Evolutionary conservation across 2,797 vertebrate species (phyloP).

Genomic region (Poeciliopsis presidionis): DNA sequence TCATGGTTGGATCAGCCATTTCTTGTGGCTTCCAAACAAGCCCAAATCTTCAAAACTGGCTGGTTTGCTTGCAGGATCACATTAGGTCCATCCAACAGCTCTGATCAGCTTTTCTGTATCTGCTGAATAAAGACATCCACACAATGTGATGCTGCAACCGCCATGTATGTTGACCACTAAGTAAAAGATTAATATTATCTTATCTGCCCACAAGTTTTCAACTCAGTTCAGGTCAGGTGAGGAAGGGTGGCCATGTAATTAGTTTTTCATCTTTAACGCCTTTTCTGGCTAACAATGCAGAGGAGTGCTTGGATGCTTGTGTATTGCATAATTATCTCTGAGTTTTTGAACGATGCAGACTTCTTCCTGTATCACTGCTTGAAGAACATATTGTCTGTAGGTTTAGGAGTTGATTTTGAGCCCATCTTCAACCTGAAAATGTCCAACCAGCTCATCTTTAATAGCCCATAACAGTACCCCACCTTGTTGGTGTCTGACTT

Average conservation of each 20-base stretch:
- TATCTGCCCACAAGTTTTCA: neutral
- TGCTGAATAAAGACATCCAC: neutral
- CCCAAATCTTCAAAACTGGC: neutral
- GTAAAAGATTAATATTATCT: neutral
- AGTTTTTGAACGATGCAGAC: neutral
- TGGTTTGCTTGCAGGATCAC: neutral
- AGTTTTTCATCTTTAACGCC: neutral
- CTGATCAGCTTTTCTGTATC: neutral
- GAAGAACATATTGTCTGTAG: neutral
- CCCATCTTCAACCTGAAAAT: neutral
- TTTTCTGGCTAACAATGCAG: neutral
- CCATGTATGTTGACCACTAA: neutral
- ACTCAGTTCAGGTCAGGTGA: neutral
- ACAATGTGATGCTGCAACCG: neutral
- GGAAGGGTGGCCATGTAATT: neutral
- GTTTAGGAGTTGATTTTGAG: neutral
- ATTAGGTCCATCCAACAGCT: neutral
- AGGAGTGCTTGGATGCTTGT: neutral
- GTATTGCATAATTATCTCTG: neutral
- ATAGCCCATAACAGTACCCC: neutral
- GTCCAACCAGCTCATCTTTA: neutral
- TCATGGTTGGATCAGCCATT: too few relatives aligned
- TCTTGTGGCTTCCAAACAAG: neutral
- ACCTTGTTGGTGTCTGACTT: neutral
- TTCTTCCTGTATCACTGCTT: neutral